phyloP scores from a whole-genome alignment of 92 coral and sea anemone genomes.

The Virgularia gustaviana region DNA sequence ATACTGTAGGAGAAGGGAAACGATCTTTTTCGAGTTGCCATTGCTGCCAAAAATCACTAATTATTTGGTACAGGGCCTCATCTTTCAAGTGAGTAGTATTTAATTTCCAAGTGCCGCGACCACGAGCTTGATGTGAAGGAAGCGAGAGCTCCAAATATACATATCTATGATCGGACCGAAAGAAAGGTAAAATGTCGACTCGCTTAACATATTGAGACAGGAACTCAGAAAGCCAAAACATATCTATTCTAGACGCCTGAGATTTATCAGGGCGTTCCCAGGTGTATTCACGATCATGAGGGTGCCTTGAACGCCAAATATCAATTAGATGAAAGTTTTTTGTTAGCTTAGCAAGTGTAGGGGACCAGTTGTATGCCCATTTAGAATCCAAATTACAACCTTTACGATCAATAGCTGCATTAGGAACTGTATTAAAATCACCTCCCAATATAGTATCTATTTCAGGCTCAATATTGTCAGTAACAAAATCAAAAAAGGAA shows the following conservation, averaged over 20 bases:
- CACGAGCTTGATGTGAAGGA: conserved; percentile 12
- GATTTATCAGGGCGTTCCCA: conserved; percentile 39
- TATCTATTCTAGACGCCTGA: conserved; percentile 46
- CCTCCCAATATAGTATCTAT: background rate
- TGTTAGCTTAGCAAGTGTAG: background rate
- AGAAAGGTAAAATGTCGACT: conserved; percentile 29
- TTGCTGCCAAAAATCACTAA: background rate
- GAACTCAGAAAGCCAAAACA: conserved; percentile 27
- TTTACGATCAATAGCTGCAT: background rate
- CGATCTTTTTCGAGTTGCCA: background rate
- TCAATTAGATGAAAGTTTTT: background rate
- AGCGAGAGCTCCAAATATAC: conserved; percentile 15
- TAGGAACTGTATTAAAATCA: conserved; percentile 7
- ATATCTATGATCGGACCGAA: conserved; percentile 44
- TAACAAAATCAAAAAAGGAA: conserved; percentile 13
- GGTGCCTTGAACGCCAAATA: conserved; percentile 44
- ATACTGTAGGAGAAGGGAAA: background rate
- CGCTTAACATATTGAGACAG: background rate
- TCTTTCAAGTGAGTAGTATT: conserved; percentile 44
- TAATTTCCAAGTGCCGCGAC: conserved; percentile 52
- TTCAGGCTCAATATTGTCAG: background rate
- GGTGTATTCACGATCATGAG: background rate
- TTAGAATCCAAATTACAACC: background rate
- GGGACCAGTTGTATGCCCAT: conserved; percentile 29
- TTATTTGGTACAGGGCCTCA: background rate